A percentile compares a stretch with the other conserved stretches of the same genome.
These are phyloP conservation scores for Enhydra lutris DNA, from an alignment of 2,113 vertebrate genomes.

Conservation along the genomic window DNA sequence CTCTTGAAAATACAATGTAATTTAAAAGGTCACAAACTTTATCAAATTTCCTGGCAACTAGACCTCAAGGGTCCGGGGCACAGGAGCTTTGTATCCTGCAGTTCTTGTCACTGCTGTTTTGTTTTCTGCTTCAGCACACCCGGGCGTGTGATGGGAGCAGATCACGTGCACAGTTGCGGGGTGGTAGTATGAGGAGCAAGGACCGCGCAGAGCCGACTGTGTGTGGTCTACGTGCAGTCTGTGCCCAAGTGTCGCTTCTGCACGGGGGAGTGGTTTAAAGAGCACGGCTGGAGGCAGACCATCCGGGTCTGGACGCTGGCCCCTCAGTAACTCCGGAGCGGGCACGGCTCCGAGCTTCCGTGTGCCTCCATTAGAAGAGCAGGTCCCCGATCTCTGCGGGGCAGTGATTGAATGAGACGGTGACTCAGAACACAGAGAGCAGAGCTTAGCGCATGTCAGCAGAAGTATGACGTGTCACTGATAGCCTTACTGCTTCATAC, in stretches of 20 bases:
- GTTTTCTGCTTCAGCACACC: neutral
- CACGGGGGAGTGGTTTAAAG: neutral
- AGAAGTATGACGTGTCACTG: neutral
- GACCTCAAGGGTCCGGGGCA: neutral
- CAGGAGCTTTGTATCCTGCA: rapidly evolving
- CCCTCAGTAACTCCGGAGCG: rapidly evolving
- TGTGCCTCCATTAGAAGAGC: rapidly evolving
- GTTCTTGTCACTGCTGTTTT: rapidly evolving
- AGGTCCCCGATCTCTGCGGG: too few relatives aligned
- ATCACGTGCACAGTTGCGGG: neutral
- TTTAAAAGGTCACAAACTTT: neutral
- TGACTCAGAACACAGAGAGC: neutral
- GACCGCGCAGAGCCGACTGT: too few relatives aligned
- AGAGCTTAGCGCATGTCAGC: neutral
- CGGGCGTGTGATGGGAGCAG: neutral
- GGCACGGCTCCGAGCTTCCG: rapidly evolving
- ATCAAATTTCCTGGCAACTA: too few relatives aligned
- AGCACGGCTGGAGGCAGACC: rapidly evolving
- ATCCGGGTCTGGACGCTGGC: rapidly evolving
- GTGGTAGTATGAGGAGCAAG: rapidly evolving
- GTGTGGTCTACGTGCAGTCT: too few relatives aligned
- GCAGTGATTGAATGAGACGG: neutral
- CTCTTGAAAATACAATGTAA: neutral
- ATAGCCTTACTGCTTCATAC: neutral
- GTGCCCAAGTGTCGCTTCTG: neutral